Evolutionary conservation across 1,140 invertebrate species (phyloP).

Genomic region (Drosophila littoralis): DNA sequence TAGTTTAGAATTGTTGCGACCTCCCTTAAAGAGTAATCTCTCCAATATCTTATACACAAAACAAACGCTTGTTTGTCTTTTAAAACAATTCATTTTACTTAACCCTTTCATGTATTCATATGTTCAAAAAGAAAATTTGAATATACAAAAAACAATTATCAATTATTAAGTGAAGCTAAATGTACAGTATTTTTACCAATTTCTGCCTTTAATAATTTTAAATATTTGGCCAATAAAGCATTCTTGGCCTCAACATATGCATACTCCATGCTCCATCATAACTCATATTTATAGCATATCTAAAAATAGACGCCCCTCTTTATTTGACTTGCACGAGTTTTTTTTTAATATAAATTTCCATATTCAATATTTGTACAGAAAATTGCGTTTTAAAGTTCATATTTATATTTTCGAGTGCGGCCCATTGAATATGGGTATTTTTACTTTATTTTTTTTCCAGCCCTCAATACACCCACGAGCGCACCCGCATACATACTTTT

Average conservation of each 20-base stretch:
- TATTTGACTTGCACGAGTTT: slow-evolving; percentile 27
- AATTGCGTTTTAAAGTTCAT: slow-evolving; percentile 65
- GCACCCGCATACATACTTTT: slow-evolving; percentile 5
- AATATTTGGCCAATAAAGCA: neutral
- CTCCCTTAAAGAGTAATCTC: too few species aligned
- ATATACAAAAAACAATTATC: too few species aligned
- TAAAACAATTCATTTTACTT: too few species aligned
- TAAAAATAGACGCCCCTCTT: slow-evolving; percentile 15
- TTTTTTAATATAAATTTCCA: slow-evolving; percentile 60
- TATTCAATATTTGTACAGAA: slow-evolving; percentile 69
- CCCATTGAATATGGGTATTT: slow-evolving; percentile 21
- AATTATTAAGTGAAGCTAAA: neutral
- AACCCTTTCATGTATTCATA: too few species aligned
- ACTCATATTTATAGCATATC: slow-evolving; percentile 12
- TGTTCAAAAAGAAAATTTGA: too few species aligned
- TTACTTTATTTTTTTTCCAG: neutral
- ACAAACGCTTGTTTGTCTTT: too few species aligned
- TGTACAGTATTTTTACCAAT: neutral
- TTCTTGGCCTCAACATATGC: neutral
- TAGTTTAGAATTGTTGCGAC: too few species aligned
- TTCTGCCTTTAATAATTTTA: neutral
- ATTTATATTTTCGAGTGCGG: slow-evolving; percentile 28
- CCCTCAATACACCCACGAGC: neutral
- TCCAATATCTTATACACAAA: too few species aligned
- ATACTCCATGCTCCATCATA: neutral